A percentile compares a stretch with the other conserved stretches of the same genome.
Evolutionary conservation across 1,140 invertebrate species (phyloP).

Genomic region (Ceratoteleas bidentatus): DNA sequence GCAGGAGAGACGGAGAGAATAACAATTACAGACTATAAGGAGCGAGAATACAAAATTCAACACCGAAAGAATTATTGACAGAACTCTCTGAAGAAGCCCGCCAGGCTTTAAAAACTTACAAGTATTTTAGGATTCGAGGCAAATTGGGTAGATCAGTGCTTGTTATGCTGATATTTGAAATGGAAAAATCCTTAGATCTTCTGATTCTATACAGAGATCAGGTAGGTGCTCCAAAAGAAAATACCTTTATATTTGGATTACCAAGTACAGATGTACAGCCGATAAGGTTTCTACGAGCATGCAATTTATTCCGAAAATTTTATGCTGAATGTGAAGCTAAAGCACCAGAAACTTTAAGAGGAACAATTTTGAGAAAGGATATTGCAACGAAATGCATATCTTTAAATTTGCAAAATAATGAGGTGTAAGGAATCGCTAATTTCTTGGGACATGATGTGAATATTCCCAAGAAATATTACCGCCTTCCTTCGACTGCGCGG

Average conservation of each 20-base stretch:
- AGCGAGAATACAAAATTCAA: not conserved
- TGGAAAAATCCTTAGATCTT: conserved; percentile 17
- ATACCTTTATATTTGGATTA: conserved; percentile 33
- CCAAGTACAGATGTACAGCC: not conserved
- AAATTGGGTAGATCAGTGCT: conserved; percentile 41
- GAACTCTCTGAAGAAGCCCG: conserved; percentile 2
- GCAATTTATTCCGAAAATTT: conserved; percentile 14
- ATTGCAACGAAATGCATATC: conserved; percentile 55
- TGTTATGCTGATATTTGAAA: conserved; percentile 15
- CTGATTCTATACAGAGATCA: conserved; percentile 6
- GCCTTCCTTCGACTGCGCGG: not conserved
- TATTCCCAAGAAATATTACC: conserved; percentile 62
- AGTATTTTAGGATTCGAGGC: conserved; percentile 23
- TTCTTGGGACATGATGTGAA: conserved; percentile 64
- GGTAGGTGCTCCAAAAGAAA: conserved; percentile 4
- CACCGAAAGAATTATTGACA: conserved; percentile 6
- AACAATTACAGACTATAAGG: conserved; percentile 16
- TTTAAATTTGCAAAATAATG: conserved; percentile 45
- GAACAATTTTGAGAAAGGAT: conserved; percentile 48
- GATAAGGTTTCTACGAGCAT: conserved; percentile 10
- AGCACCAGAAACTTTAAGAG: conserved; percentile 8
- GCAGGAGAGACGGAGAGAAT: conserved; percentile 30
- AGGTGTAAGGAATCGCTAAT: conserved; percentile 60
- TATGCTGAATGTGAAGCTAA: conserved; percentile 12
- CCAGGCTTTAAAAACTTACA: conserved; percentile 17